Percentiles rank a stretch among this genome's conserved stretches.
phyloP scores from a whole-genome alignment of 2,113 vertebrate genomes.

The Microtus pennsylvanicus region DNA sequence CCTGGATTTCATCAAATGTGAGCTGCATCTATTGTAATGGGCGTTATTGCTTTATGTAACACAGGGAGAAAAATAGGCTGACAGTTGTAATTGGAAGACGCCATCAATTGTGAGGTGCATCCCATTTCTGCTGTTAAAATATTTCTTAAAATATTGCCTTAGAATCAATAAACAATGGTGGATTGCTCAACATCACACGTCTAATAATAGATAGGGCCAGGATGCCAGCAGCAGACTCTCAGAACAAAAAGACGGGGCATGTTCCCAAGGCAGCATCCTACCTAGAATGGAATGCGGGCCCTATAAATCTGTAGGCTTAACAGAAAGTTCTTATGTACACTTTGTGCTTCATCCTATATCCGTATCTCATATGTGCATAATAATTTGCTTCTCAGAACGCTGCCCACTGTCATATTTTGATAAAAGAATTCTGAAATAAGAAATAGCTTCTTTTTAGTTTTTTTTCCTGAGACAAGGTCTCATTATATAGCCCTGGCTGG shows the following conservation, averaged over 20 bases:
- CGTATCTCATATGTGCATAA: too few species aligned
- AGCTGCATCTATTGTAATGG: background rate
- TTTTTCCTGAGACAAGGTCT: background rate
- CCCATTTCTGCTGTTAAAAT: background rate
- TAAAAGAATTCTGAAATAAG: background rate
- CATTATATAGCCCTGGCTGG: background rate
- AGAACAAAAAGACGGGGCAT: background rate
- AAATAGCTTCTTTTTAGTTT: background rate
- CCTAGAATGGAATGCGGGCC: accelerated
- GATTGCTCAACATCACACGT: background rate
- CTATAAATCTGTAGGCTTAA: accelerated
- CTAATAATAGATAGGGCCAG: background rate
- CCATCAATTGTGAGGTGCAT: background rate
- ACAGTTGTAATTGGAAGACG: background rate
- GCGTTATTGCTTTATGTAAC: background rate
- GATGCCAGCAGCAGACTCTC: background rate
- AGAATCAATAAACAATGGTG: background rate
- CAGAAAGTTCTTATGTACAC: accelerated
- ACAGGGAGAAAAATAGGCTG: background rate
- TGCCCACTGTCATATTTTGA: background rate
- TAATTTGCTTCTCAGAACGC: background rate
- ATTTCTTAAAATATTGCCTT: background rate
- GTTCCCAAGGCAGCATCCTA: accelerated
- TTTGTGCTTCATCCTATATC: accelerated
- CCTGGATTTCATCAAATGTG: background rate